phyloP scores from a whole-genome alignment of 2,797 vertebrate species.

The Helostoma temminkii region DNA sequence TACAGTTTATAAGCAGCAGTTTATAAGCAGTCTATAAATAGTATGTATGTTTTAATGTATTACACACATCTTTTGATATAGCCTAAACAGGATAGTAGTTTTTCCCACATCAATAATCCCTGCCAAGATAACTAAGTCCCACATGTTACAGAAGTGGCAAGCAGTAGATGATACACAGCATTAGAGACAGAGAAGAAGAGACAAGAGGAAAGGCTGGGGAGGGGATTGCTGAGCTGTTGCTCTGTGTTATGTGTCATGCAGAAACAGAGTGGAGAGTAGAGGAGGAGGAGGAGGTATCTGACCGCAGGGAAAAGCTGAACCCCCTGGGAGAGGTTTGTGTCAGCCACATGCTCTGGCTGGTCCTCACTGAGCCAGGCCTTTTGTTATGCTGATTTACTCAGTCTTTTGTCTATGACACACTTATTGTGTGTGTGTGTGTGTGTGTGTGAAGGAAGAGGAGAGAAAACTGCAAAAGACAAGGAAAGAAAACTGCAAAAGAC shows the following conservation, averaged over 20 bases:
- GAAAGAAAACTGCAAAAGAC: constrained; percentile 46
- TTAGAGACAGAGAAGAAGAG: constrained; percentile 32
- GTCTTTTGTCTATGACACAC: constrained; percentile 79
- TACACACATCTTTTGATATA: constrained; percentile 15
- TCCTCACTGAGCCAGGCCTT: constrained; percentile 76
- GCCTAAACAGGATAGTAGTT: constrained; percentile 26
- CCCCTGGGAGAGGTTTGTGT: constrained; percentile 61
- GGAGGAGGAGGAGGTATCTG: constrained; percentile 39
- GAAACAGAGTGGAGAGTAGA: constrained; percentile 29
- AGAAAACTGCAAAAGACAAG: constrained; percentile 47
- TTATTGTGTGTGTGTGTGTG: constrained; percentile 42
- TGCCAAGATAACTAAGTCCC: constrained; percentile 18
- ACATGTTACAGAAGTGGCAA: constrained; percentile 12
- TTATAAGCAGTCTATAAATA: constrained; percentile 22
- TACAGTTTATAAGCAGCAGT: constrained; percentile 5
- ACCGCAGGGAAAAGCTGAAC: constrained; percentile 40
- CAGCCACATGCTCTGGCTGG: constrained; percentile 82
- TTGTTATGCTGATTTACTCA: constrained; percentile 90
- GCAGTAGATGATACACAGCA: constrained; percentile 43
- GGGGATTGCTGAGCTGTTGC: constrained; percentile 29
- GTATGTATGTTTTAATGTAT: constrained; percentile 17
- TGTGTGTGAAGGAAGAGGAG: constrained; percentile 25
- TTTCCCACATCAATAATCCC: constrained; percentile 35
- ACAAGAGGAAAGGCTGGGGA: not conserved
- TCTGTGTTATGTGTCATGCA: constrained; percentile 45